Conservation (phyloP, 2,888 invertebrate genomes). For the Limnephilus rhombicus region DNA sequence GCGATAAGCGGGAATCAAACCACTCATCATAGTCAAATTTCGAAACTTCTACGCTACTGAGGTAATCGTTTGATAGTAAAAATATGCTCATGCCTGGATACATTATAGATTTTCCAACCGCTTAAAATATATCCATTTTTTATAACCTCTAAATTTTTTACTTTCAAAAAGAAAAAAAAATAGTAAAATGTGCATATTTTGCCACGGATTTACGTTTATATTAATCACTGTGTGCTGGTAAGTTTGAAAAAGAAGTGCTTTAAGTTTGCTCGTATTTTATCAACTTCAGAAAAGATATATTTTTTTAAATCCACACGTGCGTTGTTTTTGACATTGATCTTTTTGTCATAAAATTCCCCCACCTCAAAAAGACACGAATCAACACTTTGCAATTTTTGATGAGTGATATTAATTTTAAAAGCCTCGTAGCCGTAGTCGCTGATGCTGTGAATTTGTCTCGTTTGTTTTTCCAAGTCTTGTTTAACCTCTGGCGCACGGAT, state of each 20-base stretch:
- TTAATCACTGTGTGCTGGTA: background rate
- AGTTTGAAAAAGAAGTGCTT: background rate
- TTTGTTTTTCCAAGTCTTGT: slow-evolving; percentile 38
- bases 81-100: background rate
- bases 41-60: background rate
- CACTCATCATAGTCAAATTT: background rate
- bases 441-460: slow-evolving; percentile 18
- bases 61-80: background rate
- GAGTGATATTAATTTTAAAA: slow-evolving; percentile 14
- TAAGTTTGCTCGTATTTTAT: too few relatives aligned
- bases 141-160: background rate
- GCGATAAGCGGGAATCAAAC: background rate
- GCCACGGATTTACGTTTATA: background rate
- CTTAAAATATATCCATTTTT: background rate
- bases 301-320: background rate
- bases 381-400: slow-evolving; percentile 3
- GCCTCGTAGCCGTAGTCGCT: slow-evolving; percentile 12
- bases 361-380: slow-evolving; percentile 7
- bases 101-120: background rate
- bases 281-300: background rate
- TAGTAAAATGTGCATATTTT: background rate
- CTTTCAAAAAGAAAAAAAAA: background rate
- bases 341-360: background rate
- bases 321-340: slow-evolving; percentile 1
- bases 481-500: slow-evolving; percentile 42